A percentile compares a stretch with the other conserved stretches of the same genome.
Conservation (phyloP, 2,888 invertebrate species). For the Agrochola circellaris region DNA sequence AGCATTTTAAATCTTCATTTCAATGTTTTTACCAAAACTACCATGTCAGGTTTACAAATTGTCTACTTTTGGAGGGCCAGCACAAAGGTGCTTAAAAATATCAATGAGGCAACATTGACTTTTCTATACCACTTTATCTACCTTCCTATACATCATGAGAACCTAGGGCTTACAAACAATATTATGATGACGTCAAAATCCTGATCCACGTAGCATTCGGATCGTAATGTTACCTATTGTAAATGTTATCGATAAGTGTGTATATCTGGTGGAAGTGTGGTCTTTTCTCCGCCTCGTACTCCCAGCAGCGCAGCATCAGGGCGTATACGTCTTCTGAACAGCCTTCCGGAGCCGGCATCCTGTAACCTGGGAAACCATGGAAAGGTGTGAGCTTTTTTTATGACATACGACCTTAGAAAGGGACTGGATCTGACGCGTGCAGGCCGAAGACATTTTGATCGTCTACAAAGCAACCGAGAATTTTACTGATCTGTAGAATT, state of each 20-base stretch:
- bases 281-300: constrained; percentile 97
- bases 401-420: background rate
- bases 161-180: constrained; percentile 5
- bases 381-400: background rate
- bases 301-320: constrained; percentile 98
- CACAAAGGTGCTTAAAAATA: background rate
- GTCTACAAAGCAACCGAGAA: background rate
- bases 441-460: background rate
- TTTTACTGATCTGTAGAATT: background rate
- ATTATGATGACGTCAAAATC: constrained; percentile 7
- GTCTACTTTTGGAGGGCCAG: background rate
- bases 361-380: constrained; percentile 92
- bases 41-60: background rate
- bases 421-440: background rate
- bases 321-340: constrained; percentile 97
- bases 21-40: background rate
- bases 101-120: background rate
- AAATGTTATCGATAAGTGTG: constrained; percentile 93
- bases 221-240: constrained; percentile 80
- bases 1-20: background rate
- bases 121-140: background rate
- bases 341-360: constrained; percentile 97
- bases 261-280: constrained; percentile 98
- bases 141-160: background rate
- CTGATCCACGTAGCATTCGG: background rate